Percentiles rank a stretch among this genome's conserved stretches.
These are phyloP conservation scores for Rhinichthys klamathensis DNA, from an alignment of 2,113 vertebrate species.

Conservation along the genomic window DNA sequence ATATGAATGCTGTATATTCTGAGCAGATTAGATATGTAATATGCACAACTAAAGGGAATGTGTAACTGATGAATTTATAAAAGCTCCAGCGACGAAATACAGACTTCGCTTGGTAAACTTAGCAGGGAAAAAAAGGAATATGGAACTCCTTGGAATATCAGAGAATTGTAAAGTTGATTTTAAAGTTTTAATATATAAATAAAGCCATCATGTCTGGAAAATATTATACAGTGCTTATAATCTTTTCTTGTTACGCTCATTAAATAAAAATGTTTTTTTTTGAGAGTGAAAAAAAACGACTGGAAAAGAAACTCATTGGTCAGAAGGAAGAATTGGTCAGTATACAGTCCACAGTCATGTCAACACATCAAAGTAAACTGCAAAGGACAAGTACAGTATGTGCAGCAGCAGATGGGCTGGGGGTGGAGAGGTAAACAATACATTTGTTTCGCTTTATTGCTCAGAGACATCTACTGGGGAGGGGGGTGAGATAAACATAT, in stretches of 20 bases:
- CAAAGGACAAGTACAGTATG: background rate
- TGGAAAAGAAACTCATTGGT: background rate
- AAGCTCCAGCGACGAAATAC: background rate
- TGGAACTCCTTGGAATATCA: background rate
- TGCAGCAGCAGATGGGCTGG: constrained; percentile 22
- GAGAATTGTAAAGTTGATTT: background rate
- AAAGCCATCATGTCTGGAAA: background rate
- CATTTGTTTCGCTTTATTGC: constrained; percentile 25
- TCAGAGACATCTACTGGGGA: constrained; percentile 2
- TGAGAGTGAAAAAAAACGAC: background rate
- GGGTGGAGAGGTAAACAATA: constrained; percentile 32
- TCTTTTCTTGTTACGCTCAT: background rate
- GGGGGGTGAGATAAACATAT: constrained; percentile 11
- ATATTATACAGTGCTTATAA: background rate
- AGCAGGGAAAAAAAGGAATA: background rate
- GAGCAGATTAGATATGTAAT: background rate
- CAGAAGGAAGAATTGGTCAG: background rate
- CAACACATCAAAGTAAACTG: background rate
- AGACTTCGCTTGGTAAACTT: background rate
- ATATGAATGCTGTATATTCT: background rate
- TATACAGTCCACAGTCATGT: background rate
- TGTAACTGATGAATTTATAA: background rate
- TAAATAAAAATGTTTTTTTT: too few relatives aligned
- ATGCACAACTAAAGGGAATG: background rate
- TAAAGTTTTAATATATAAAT: background rate